These are phyloP conservation scores for Nothura maculosa DNA, from an alignment of 2,797 vertebrate species.

Conservation along the genomic window DNA sequence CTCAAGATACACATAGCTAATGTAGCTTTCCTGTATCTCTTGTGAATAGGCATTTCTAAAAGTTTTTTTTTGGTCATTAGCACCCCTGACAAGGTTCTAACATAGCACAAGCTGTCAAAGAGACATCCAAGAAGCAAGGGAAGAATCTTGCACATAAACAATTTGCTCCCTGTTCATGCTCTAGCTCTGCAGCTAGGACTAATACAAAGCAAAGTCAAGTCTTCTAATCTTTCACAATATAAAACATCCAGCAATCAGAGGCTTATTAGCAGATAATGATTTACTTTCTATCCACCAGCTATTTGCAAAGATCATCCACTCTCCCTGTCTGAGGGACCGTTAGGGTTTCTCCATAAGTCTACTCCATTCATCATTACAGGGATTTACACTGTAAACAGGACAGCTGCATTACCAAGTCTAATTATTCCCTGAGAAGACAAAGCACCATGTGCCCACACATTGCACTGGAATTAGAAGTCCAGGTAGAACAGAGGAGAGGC, in stretches of 20 bases:
- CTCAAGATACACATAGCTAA: neutral
- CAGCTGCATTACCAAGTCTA: constrained; percentile 84
- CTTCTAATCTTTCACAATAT: neutral
- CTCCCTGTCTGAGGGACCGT: constrained; percentile 71
- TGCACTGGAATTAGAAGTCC: constrained; percentile 70
- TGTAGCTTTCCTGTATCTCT: neutral
- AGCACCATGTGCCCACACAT: constrained; percentile 70
- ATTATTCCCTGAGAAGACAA: constrained; percentile 83
- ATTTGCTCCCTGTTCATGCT: neutral
- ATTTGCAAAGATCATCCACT: constrained; percentile 73
- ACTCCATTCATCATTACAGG: constrained; percentile 83
- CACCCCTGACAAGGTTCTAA: neutral
- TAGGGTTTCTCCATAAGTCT: constrained; percentile 78
- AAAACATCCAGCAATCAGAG: constrained; percentile 45
- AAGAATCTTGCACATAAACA: neutral
- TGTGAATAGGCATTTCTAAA: neutral
- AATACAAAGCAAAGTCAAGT: constrained; percentile 2
- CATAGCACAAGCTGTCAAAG: neutral
- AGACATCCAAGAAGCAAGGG: neutral
- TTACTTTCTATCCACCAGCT: constrained; percentile 68
- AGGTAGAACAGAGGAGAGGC: constrained; percentile 53
- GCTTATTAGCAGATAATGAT: constrained; percentile 67
- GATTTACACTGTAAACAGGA: constrained; percentile 86
- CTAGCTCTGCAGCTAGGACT: neutral
- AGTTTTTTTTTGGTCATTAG: neutral